Conservation (phyloP, 1,140 invertebrate species). For the Ruditapes philippinarum region DNA sequence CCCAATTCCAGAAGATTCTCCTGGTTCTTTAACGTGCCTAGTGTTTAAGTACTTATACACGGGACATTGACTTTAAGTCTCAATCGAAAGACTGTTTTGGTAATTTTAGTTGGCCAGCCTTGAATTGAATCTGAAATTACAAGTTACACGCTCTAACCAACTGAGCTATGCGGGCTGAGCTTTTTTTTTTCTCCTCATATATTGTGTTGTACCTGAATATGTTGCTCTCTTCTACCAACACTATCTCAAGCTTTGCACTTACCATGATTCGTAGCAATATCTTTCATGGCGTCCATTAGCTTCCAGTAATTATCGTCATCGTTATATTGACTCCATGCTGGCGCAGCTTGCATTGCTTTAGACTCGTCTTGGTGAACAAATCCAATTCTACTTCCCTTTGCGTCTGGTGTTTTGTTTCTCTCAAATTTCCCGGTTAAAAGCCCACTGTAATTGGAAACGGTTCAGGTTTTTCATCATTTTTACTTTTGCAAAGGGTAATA, state of each 20-base stretch:
- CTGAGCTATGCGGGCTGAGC: too few relatives aligned
- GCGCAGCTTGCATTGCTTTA: slow-evolving; percentile 65
- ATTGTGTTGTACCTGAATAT: too few relatives aligned
- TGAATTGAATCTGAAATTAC: not conserved
- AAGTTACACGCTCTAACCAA: not conserved
- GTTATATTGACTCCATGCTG: slow-evolving; percentile 69
- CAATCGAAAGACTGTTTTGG: too few relatives aligned
- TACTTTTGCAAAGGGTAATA: too few relatives aligned
- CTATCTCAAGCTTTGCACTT: too few relatives aligned
- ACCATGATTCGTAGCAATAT: slow-evolving; percentile 65
- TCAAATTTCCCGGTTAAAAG: slow-evolving; percentile 71
- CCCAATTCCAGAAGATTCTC: too few relatives aligned
- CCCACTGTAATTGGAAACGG: slow-evolving; percentile 52
- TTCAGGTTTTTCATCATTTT: not conserved
- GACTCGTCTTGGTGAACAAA: slow-evolving; percentile 65
- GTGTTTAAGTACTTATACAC: too few relatives aligned
- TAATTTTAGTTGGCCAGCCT: too few relatives aligned
- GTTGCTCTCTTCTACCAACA: too few relatives aligned
- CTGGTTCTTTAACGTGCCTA: too few relatives aligned
- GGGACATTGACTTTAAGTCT: too few relatives aligned
- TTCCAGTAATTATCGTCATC: slow-evolving; percentile 70
- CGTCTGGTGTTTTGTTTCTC: slow-evolving; percentile 51
- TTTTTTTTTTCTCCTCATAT: too few relatives aligned
- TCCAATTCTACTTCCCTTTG: slow-evolving; percentile 62
- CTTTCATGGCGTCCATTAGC: slow-evolving; percentile 54